A percentile compares a stretch with the other conserved stretches of the same genome.
phyloP scores from a whole-genome alignment of 2,888 invertebrate genomes.

The Gasteruption jaculator region DNA sequence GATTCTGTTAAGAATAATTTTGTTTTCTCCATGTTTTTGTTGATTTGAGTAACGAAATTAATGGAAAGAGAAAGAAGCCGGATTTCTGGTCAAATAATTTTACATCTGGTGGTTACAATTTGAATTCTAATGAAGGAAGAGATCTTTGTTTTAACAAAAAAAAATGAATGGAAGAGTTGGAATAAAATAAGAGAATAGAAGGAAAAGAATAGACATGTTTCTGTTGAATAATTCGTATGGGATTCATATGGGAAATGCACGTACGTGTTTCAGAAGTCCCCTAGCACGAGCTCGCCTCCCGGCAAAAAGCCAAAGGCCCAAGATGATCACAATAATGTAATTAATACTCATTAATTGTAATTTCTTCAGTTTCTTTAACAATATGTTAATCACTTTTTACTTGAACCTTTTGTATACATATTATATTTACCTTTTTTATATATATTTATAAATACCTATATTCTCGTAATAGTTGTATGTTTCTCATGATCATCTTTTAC shows the following conservation, averaged over 20 bases:
- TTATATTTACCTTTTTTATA: conserved; percentile 12
- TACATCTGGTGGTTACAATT: no score
- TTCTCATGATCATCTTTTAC: conserved; percentile 32
- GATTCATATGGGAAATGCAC: conserved; percentile 40
- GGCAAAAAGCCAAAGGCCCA: conserved; percentile 50
- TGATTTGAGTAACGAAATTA: conserved; percentile 4
- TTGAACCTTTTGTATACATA: no score
- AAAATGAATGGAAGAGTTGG: conserved; percentile 18
- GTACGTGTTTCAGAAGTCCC: conserved; percentile 50
- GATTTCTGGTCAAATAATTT: conserved; percentile 2
- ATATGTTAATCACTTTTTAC: conserved; percentile 26
- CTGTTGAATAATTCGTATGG: conserved; percentile 35
- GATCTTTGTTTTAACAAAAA: no score
- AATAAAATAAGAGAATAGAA: conserved; percentile 16
- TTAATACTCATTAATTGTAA: conserved; percentile 49
- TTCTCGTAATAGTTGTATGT: conserved; percentile 32
- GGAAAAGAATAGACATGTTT: conserved; percentile 18
- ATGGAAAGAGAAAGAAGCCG: conserved; percentile 6
- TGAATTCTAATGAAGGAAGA: no score
- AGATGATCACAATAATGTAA: conserved; percentile 50
- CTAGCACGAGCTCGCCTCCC: conserved; percentile 50
- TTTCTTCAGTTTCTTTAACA: conserved; percentile 37
- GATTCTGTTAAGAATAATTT: no score
- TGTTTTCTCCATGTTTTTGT: conserved; percentile 15
- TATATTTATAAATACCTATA: conserved; percentile 13